These are phyloP conservation scores for Hecatera dysodea DNA, from an alignment of 2,888 invertebrate genomes.

Conservation along the genomic window DNA sequence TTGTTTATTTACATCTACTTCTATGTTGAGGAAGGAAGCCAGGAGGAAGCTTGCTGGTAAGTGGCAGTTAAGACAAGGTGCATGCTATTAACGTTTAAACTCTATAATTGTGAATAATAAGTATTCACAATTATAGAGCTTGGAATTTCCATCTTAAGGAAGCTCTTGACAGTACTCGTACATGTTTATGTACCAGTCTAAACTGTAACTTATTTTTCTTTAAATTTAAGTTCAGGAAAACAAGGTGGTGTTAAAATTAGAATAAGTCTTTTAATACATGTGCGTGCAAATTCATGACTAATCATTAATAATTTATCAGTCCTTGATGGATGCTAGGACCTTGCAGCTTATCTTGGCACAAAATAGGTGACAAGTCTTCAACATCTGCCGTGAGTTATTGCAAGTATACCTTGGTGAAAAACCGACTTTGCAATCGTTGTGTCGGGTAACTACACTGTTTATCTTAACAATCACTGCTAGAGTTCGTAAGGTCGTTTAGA, in stretches of 20 bases:
- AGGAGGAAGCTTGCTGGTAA: constrained; percentile 6
- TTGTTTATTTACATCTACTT: constrained; percentile 30
- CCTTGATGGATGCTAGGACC: not conserved
- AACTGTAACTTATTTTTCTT: not conserved
- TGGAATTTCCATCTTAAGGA: constrained; percentile 15
- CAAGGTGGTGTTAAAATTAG: not conserved
- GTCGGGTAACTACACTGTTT: constrained; percentile 6
- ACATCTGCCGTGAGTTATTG: not conserved
- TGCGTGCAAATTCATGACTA: constrained; percentile 1
- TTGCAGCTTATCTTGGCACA: not conserved
- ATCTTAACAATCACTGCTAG: constrained; percentile 13
- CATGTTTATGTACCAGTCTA: not conserved
- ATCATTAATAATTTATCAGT: constrained; percentile 7
- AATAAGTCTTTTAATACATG: not conserved
- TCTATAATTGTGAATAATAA: too few species aligned
- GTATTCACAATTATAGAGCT: constrained; percentile 13
- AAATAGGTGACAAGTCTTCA: not conserved
- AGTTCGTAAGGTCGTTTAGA: constrained; percentile 1
- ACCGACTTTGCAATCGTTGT: not conserved
- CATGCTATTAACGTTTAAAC: constrained; percentile 21
- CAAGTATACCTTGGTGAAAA: constrained; percentile 1
- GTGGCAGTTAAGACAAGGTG: constrained; percentile 18
- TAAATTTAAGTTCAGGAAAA: not conserved
- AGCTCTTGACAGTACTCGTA: not conserved
- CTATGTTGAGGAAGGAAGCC: constrained; percentile 30